A percentile compares a stretch with the other conserved stretches of the same genome.
Conservation (phyloP, 2,888 invertebrate genomes). For the Meteorus cinctellus region DNA sequence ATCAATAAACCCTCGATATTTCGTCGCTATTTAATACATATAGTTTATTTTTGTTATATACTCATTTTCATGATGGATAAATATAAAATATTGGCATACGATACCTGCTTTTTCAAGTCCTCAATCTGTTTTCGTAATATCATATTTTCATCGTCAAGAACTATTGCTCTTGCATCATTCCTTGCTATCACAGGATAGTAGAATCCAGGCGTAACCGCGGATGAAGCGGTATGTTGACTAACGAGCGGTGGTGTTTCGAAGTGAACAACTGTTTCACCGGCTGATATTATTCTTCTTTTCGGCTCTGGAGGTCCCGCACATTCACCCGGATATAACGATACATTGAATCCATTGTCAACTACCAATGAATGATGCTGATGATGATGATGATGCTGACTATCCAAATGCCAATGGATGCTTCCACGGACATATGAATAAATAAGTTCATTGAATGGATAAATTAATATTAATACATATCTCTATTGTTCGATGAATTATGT, state of each 20-base stretch:
- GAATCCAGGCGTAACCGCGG: constrained; percentile 64
- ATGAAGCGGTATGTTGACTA: constrained; percentile 67
- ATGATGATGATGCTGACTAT: constrained; percentile 66
- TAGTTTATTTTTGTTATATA: too few relatives aligned
- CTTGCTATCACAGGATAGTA: constrained; percentile 71
- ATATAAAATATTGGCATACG: constrained; percentile 56
- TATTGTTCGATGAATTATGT: not conserved
- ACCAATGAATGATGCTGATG: constrained; percentile 66
- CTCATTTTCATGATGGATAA: not conserved
- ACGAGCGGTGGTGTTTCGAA: constrained; percentile 68
- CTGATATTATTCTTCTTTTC: constrained; percentile 67
- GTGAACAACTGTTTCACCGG: constrained; percentile 67
- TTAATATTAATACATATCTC: not conserved
- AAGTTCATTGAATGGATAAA: not conserved
- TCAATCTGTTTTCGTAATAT: constrained; percentile 81
- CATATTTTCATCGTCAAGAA: constrained; percentile 81
- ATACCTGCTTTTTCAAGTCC: constrained; percentile 81
- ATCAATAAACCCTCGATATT: too few relatives aligned
- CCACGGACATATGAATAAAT: not conserved
- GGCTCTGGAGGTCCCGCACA: constrained; percentile 69
- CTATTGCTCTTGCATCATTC: constrained; percentile 72
- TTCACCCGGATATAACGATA: constrained; percentile 65
- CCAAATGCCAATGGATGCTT: constrained; percentile 68
- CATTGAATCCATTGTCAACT: constrained; percentile 62
- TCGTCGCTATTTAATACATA: too few relatives aligned